phyloP scores from a whole-genome alignment of 2,113 vertebrate species.

The Tachycineta bicolor region DNA sequence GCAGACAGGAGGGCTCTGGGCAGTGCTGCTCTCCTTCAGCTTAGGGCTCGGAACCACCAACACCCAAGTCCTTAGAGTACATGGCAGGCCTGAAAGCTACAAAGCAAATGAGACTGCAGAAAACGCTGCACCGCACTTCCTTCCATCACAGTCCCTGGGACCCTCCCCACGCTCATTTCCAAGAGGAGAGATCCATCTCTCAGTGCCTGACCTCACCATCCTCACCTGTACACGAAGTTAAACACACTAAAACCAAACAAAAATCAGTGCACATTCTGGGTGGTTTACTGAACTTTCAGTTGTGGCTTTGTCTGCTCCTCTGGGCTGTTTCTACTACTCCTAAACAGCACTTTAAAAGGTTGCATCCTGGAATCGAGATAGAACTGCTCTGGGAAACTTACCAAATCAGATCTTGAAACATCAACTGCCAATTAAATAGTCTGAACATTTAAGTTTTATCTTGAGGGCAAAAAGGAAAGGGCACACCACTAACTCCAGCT shows the following conservation, averaged over 20 bases:
- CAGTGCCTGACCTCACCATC: neutral
- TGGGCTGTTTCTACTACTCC: neutral
- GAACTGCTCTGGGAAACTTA: neutral
- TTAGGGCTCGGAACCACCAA: neutral
- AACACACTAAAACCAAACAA: neutral
- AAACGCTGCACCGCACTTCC: neutral
- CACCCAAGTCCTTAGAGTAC: neutral
- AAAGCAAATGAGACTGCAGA: neutral
- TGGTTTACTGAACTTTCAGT: neutral
- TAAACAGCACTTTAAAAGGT: neutral
- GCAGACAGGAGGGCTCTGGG: neutral
- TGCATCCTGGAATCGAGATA: neutral
- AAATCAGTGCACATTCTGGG: neutral
- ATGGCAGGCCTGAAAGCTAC: rapidly evolving
- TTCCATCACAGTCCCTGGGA: neutral
- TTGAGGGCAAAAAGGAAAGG: neutral
- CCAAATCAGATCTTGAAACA: neutral
- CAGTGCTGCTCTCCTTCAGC: neutral
- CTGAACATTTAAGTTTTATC: neutral
- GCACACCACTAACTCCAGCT: neutral
- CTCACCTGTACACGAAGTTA: neutral
- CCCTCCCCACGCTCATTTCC: neutral
- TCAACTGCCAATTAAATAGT: neutral
- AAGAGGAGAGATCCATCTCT: neutral
- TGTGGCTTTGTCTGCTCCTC: neutral